These are phyloP conservation scores for Poecilobothrus nobilitatus DNA, from an alignment of 2,888 invertebrate species.

Conservation along the genomic window DNA sequence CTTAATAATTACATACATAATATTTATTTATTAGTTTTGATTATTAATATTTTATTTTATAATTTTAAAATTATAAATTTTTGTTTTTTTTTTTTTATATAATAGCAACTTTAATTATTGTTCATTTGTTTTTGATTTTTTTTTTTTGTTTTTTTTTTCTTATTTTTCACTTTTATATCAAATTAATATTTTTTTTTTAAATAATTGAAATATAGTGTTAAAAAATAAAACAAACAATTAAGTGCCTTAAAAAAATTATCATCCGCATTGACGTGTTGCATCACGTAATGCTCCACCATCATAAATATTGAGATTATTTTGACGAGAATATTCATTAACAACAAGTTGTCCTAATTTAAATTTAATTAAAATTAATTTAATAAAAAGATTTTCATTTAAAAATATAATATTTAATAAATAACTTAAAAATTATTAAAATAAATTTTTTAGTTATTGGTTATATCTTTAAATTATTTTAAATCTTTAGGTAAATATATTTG, in stretches of 20 bases:
- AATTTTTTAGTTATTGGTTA: no score
- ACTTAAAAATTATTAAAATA: constrained; percentile 1
- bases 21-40: no score
- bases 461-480: no score
- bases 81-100: no score
- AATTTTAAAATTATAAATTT: no score
- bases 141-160: background rate
- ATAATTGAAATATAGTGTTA: background rate
- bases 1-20: no score
- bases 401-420: background rate
- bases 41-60: no score
- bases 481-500: no score
- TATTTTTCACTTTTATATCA: background rate
- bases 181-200: background rate
- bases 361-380: background rate
- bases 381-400: background rate
- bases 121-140: background rate
- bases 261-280: constrained; percentile 72
- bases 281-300: constrained; percentile 65
- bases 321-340: constrained; percentile 66
- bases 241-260: constrained; percentile 48
- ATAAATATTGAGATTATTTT: constrained; percentile 66
- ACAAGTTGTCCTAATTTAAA: constrained; percentile 54
- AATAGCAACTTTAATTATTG: background rate
- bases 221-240: constrained; percentile 4